These are phyloP conservation scores for Apaloderma vittatum DNA, from an alignment of 2,113 vertebrate species.

Conservation along the genomic window DNA sequence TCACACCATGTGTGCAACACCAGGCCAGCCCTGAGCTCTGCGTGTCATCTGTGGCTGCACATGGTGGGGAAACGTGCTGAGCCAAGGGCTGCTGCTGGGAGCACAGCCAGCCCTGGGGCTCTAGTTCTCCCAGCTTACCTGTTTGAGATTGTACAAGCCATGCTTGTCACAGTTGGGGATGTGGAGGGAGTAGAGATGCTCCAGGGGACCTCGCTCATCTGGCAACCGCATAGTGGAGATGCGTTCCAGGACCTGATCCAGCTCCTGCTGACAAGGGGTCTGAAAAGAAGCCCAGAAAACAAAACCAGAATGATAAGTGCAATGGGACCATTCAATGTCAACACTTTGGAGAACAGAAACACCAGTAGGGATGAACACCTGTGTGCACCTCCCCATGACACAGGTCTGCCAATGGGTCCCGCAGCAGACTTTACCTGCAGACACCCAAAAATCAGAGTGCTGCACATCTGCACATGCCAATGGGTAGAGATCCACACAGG, in stretches of 20 bases:
- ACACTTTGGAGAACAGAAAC: neutral
- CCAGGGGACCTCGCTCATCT: conserved; percentile 91
- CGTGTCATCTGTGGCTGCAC: neutral
- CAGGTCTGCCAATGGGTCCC: neutral
- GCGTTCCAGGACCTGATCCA: conserved; percentile 92
- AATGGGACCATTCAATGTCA: neutral
- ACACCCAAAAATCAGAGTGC: neutral
- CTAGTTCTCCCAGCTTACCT: conserved; percentile 79
- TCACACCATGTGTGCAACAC: fast-evolving
- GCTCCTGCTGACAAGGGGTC: conserved; percentile 91
- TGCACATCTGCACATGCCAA: fast-evolving
- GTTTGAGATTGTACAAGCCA: conserved; percentile 94
- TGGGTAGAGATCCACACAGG: neutral
- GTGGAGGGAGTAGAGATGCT: conserved; percentile 92
- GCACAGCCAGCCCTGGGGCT: neutral
- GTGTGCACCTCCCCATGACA: neutral
- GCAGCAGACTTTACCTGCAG: neutral
- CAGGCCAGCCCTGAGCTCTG: neutral
- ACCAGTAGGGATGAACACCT: neutral
- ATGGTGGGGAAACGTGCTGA: fast-evolving
- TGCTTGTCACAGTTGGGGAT: conserved; percentile 97
- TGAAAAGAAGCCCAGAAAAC: conserved; percentile 54
- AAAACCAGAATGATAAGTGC: neutral
- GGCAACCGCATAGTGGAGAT: conserved; percentile 91
- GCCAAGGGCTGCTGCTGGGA: neutral